Base-by-base conservation (phyloP, 2,797 vertebrate species). In the Centroberyx gerrardi region DNA sequence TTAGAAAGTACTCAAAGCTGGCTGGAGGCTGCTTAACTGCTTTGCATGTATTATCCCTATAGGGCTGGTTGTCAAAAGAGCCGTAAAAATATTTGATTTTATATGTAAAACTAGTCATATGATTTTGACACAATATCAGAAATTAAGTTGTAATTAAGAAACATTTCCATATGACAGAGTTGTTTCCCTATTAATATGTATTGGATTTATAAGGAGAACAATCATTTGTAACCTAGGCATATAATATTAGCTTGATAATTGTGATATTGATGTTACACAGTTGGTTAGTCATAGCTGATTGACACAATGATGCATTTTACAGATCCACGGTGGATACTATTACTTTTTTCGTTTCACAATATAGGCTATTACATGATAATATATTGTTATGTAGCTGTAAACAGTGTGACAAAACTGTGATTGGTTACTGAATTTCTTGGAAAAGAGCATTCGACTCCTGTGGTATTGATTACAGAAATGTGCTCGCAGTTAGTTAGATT, bases 201-300 rank as follows among this genome's bases (percentile, higher is more conserved):
- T 51, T 22, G 8, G 22, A 22, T 8, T 18, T n/a, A 51, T 51
- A 22, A 51, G 40, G 40, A 42, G 40, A 42, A 42, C 40, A 42
- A 42, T 42, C 0, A 10, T 42, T 40, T 40, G 12, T 51, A 22
- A 51, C 49, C n/a, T 51, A 2, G 18, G 49, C 48, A 49, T 49
- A 2, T 22, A 9, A 8, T 18, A 51, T 51, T 22, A 18, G n/a
- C n/a, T 22, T 51, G 2, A 51, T 51, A 5, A 51, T 9, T 8
- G 51, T 65, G 62, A 28, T 70, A 67, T 70, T 68, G 22, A 61
- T 65, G 29, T 31, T 49, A 18, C 53, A 22, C 62, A 53, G 53
- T 29, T 27, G 53, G 52, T 40, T 76, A 81, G 27, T 80, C 59
- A 27, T 54, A 38, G 59, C 15, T n/a, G 56, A 68, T 86, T 74